Evolutionary conservation across 2,888 invertebrate species (phyloP), one percentile per base, ranked within the genome.

Genomic region (Pristionchus exspectatus): DNA sequence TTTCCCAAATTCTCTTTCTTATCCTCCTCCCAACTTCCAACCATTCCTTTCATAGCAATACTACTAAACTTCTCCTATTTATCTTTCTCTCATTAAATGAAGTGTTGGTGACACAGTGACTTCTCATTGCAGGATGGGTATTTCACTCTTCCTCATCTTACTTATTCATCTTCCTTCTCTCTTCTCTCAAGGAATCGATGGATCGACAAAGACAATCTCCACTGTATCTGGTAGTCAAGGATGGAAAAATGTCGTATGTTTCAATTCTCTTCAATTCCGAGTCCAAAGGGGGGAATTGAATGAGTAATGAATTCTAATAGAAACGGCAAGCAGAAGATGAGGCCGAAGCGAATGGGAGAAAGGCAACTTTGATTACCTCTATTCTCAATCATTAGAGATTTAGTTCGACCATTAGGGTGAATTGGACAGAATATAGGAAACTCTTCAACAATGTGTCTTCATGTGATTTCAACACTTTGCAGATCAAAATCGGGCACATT

Each of bases 401-500:
- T 50, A 50, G 44, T 10, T 50, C 0, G 44, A 50, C 44, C 44
- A 9, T 44, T 50, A 50, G 44, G 44, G 10, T 10, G 44, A 50
- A 50, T 50, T 12, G 44, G 44, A n/a, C 5, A 5, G n/a, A 10
- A n/a, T 63, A 0, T 63, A n/a, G 24, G 38, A n/a, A 63, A 24
- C 63, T 10, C 24, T n/a, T 63, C 56, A 56, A 1, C 1, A 56
- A 56, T 21, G 18, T 56, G 56, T 50, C 44, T 50, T 50, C 44
- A 56, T 21, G 4, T 5, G 2, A 21, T 3, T 63, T 24, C 7
- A 24, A 10, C 10, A 2, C 4, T 44, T 77, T 87, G 24, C 88
- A 92, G 92, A 90, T 92, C 54, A 90, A 89, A 86, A 90, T 94
- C 89, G 94, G 93, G 1, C 93, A 93, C 86, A 93, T 94, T 66